Evolutionary conservation across 2,888 invertebrate species (phyloP).

Genomic region (Caradrina clavipalpis): DNA sequence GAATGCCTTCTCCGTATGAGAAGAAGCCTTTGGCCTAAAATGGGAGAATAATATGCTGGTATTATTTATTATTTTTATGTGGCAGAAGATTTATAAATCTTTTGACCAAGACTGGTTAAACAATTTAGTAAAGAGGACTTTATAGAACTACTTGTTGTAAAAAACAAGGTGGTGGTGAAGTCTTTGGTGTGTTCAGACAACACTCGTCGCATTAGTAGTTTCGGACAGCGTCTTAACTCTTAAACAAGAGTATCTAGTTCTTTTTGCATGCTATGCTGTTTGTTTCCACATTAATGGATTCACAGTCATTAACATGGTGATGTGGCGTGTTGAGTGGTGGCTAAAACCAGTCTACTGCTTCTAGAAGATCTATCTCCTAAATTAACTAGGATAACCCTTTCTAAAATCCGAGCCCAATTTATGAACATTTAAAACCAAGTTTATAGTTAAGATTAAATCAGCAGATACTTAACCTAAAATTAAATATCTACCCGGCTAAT

Average conservation of each 20-base stretch:
- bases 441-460: slow-evolving; percentile 20
- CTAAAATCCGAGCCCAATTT: background rate
- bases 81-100: slow-evolving; percentile 4
- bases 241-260: too few species aligned
- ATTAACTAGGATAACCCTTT: background rate
- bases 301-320: too few species aligned
- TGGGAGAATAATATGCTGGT: too few species aligned
- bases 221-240: too few species aligned
- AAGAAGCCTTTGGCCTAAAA: too few species aligned
- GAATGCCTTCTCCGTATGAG: too few species aligned
- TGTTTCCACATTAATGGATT: too few species aligned
- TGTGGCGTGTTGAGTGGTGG: too few species aligned
- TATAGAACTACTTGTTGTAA: background rate
- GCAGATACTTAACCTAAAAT: slow-evolving; percentile 32
- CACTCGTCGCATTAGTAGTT: too few species aligned
- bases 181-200: too few species aligned
- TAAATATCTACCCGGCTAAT: slow-evolving; percentile 35
- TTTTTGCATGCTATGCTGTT: too few species aligned
- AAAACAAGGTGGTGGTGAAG: background rate
- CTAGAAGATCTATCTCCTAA: background rate
- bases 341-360: too few species aligned
- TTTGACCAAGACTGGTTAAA: background rate
- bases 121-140: background rate
- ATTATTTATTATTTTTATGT: slow-evolving; percentile 26
- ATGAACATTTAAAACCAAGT: slow-evolving; percentile 2